Conservation (phyloP, 2,797 vertebrate species). For the Ispidina lecontei region DNA sequence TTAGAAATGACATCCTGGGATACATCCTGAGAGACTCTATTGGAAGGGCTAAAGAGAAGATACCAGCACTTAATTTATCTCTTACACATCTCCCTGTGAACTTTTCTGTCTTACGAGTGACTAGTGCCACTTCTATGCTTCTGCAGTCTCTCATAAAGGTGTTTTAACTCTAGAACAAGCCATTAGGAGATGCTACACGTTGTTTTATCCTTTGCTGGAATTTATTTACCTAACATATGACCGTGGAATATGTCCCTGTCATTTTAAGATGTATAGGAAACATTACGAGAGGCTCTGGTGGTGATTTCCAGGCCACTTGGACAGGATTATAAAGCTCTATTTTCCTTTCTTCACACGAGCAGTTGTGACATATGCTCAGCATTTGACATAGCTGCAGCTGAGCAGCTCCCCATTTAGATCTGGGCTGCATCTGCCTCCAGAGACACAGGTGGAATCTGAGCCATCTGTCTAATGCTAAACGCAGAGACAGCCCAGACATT, state of each 20-base stretch:
- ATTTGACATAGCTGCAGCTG: conserved; percentile 23
- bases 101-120: not conserved
- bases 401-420: conserved; percentile 22
- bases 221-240: not conserved
- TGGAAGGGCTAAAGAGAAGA: not conserved
- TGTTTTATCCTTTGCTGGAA: not conserved
- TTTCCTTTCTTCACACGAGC: not conserved
- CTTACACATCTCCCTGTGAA: not conserved
- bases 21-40: not conserved
- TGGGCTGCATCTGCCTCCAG: conserved; percentile 51
- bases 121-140: not conserved
- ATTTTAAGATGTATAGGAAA: not conserved
- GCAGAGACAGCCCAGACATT: conserved; percentile 2
- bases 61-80: not conserved
- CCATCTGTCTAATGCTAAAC: conserved; percentile 55
- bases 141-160: not conserved
- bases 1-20: not conserved
- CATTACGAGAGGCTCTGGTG: not conserved
- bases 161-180: not conserved
- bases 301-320: not conserved
- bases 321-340: not conserved
- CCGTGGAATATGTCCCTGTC: not conserved
- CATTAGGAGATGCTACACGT: not conserved
- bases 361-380: conserved; percentile 43
- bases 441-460: conserved; percentile 61